Percentiles rank a stretch among this genome's conserved stretches.
Evolutionary conservation across 2,113 vertebrate species (phyloP).

Genomic region (Callionymus lyra): DNA sequence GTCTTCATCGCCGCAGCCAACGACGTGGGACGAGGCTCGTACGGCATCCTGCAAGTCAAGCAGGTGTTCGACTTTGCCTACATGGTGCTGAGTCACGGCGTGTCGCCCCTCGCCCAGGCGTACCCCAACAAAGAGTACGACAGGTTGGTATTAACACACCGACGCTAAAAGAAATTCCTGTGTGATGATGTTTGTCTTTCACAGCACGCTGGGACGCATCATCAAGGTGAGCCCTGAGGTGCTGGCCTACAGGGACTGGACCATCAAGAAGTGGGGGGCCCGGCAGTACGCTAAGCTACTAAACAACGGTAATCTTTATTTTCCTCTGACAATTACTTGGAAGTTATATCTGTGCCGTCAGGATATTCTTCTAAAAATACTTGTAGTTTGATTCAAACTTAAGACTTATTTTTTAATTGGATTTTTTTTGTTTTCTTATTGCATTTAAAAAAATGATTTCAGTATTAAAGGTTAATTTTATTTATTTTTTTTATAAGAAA

Average conservation of each 20-base stretch:
- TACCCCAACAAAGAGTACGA: constrained; percentile 94
- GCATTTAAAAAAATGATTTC: too few relatives aligned
- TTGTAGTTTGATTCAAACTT: too few relatives aligned
- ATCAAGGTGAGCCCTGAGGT: constrained; percentile 88
- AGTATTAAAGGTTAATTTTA: too few relatives aligned
- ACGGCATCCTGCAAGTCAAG: constrained; percentile 93
- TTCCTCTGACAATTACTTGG: too few relatives aligned
- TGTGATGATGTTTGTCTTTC: constrained; percentile 10
- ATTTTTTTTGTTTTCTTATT: too few relatives aligned
- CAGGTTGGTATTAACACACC: constrained; percentile 78
- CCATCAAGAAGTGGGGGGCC: constrained; percentile 79
- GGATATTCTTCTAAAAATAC: too few relatives aligned
- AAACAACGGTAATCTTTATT: constrained; percentile 28
- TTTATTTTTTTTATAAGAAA: too few relatives aligned
- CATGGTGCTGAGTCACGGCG: constrained; percentile 86
- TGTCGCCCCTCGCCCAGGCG: constrained; percentile 84
- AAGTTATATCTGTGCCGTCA: too few relatives aligned
- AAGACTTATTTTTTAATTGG: too few relatives aligned
- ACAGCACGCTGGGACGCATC: constrained; percentile 85
- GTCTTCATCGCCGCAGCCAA: constrained; percentile 66
- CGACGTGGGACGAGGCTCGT: constrained; percentile 93
- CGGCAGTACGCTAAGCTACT: constrained; percentile 44
- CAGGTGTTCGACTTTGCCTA: constrained; percentile 98
- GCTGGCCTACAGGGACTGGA: constrained; percentile 84
- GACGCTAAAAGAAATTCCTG: too few relatives aligned